Percentiles rank a stretch among this genome's conserved stretches.
Evolutionary conservation across 2,888 invertebrate species (phyloP).

Genomic region (Aporophyla lueneburgensis): DNA sequence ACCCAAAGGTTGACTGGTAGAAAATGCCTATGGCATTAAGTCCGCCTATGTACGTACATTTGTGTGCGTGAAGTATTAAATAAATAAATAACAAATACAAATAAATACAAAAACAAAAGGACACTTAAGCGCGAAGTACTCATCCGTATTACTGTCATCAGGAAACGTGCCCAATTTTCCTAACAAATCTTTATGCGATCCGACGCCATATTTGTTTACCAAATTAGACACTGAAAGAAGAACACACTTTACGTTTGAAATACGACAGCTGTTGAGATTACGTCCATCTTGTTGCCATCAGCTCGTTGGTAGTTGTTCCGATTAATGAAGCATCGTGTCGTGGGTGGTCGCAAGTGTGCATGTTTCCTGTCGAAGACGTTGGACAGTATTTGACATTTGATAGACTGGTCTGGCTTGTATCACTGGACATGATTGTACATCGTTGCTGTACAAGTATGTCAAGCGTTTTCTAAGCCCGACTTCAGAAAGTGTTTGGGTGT

Average conservation of each 20-base stretch:
- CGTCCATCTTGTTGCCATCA: neutral
- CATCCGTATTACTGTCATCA: too few relatives aligned
- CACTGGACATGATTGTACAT: neutral
- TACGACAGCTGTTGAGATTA: constrained; percentile 32
- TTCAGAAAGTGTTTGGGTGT: neutral
- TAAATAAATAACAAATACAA: too few relatives aligned
- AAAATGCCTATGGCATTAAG: too few relatives aligned
- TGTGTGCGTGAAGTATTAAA: too few relatives aligned
- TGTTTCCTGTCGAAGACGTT: constrained; percentile 21
- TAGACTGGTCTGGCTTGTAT: neutral
- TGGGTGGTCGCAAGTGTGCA: constrained; percentile 22
- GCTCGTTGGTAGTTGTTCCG: constrained; percentile 15
- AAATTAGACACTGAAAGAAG: neutral
- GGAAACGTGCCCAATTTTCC: neutral
- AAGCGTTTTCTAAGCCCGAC: neutral
- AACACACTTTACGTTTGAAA: constrained; percentile 1
- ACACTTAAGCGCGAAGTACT: too few relatives aligned
- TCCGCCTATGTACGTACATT: too few relatives aligned
- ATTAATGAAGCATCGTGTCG: constrained; percentile 22
- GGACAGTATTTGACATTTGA: constrained; percentile 2
- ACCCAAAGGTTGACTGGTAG: too few relatives aligned
- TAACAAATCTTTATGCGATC: neutral
- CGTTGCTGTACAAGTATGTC: neutral
- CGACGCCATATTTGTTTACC: neutral
- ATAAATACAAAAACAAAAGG: too few relatives aligned